phyloP scores from a whole-genome alignment of 2,797 vertebrate species.

The Tragopan temminckii region DNA sequence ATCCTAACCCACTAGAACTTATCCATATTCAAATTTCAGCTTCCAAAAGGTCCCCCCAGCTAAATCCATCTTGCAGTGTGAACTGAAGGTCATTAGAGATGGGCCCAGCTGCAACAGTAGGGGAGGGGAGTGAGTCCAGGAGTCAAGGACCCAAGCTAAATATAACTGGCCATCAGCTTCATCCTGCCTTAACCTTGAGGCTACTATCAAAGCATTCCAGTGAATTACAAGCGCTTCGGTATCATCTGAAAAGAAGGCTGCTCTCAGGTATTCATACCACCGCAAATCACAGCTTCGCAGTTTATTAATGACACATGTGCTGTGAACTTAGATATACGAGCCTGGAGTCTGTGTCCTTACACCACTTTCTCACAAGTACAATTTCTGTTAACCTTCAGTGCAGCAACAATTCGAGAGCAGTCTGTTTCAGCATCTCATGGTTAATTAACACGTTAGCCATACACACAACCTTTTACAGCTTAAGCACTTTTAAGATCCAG shows the following conservation, averaged over 20 bases:
- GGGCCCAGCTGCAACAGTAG: not conserved
- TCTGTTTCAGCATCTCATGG: not conserved
- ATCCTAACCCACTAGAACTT: not conserved
- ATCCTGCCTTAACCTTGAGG: not conserved
- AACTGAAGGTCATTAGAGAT: not conserved
- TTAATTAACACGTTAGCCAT: not conserved
- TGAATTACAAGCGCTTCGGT: not conserved
- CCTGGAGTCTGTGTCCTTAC: not conserved
- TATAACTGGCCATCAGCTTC: not conserved
- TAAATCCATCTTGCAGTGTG: not conserved
- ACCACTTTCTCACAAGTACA: not conserved
- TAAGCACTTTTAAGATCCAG: not conserved
- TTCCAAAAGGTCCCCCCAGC: not conserved
- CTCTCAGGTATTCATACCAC: not conserved
- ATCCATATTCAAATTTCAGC: not conserved
- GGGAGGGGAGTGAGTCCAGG: not conserved
- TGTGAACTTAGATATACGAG: not conserved
- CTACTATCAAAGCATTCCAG: not conserved
- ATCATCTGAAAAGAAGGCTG: not conserved
- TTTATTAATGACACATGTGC: not conserved
- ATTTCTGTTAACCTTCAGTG: not conserved
- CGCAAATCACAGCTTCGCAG: not conserved
- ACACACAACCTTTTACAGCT: not conserved
- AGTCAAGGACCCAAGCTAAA: constrained; percentile 18
- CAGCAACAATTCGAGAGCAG: not conserved